Percentiles rank a stretch among this genome's conserved stretches.
These are phyloP conservation scores for Neoniphon sammara DNA, from an alignment of 2,797 vertebrate genomes.

Conservation along the genomic window DNA sequence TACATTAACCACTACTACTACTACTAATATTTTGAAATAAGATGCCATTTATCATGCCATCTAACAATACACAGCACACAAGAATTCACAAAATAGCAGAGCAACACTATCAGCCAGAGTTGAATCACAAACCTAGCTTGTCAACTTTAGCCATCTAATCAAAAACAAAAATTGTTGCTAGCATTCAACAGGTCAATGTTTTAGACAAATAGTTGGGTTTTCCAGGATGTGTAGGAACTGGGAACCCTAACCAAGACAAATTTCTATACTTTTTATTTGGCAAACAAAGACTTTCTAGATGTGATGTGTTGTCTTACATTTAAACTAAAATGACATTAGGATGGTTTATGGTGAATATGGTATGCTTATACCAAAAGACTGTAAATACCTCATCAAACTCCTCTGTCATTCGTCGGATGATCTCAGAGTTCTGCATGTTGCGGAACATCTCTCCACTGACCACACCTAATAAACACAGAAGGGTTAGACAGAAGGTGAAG, in stretches of 20 bases:
- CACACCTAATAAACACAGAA: slow-evolving; percentile 85
- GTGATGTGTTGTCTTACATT: neutral
- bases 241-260: neutral
- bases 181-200: no score
- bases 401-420: slow-evolving; percentile 99
- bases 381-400: slow-evolving; percentile 97
- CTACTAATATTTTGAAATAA: no score
- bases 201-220: no score
- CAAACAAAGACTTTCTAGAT: neutral
- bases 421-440: slow-evolving; percentile 99
- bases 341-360: neutral
- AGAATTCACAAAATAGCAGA: no score
- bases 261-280: neutral
- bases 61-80: no score
- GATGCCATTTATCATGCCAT: no score
- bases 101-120: no score
- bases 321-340: neutral
- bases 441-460: slow-evolving; percentile 99
- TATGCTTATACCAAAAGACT: neutral
- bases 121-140: no score
- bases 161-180: no score
- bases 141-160: no score
- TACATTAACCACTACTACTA: no score
- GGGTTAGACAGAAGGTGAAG: slow-evolving; percentile 2
- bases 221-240: no score